These are phyloP conservation scores for Lepidostoma basale DNA, from an alignment of 1,140 invertebrate genomes.

Conservation along the genomic window DNA sequence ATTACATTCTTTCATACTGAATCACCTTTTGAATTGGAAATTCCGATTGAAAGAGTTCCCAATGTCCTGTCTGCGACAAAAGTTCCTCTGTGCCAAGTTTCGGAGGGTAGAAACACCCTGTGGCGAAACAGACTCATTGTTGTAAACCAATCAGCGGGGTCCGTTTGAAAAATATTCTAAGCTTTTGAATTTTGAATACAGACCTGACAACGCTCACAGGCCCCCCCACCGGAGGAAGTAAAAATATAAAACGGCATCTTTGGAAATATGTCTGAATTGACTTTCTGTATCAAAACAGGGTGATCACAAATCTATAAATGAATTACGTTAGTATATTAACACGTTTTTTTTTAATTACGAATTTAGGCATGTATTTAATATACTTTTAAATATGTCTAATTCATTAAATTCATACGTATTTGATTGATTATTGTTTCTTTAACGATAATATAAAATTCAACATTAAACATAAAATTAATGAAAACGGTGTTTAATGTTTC, in stretches of 20 bases:
- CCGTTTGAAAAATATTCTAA: constrained; percentile 31
- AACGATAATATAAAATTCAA: too few relatives aligned
- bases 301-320: too few relatives aligned
- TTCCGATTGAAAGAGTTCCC: neutral
- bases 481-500: too few relatives aligned
- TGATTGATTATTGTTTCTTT: too few relatives aligned
- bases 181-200: constrained; percentile 30
- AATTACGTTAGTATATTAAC: too few relatives aligned
- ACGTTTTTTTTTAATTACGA: too few relatives aligned
- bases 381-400: too few relatives aligned
- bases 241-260: constrained; percentile 22
- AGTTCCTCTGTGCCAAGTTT: neutral
- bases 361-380: too few relatives aligned
- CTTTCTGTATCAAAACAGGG: too few relatives aligned
- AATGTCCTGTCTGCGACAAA: constrained; percentile 26
- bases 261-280: constrained; percentile 8
- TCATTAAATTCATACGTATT: too few relatives aligned
- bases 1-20: too few relatives aligned
- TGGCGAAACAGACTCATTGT: constrained; percentile 38
- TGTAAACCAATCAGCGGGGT: constrained; percentile 39
- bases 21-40: neutral
- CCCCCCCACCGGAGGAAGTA: constrained; percentile 11
- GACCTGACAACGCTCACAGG: constrained; percentile 25
- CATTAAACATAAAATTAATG: too few relatives aligned
- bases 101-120: constrained; percentile 34